phyloP scores from a whole-genome alignment of 2,888 invertebrate species.

The Lithophane socia region DNA sequence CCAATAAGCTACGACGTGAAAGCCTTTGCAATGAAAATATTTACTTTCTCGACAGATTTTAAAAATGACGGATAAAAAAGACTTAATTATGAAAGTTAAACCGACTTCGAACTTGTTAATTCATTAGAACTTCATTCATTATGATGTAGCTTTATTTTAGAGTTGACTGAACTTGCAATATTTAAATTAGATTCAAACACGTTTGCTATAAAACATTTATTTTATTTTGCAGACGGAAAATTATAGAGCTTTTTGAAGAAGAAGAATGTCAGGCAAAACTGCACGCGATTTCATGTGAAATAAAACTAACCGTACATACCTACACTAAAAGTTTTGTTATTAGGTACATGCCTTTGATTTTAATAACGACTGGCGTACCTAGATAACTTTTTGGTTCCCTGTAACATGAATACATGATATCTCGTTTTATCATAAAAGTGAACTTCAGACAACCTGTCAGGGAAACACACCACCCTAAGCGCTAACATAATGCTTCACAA shows the following conservation, averaged over 20 bases:
- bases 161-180: conserved; percentile 68
- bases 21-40: conserved; percentile 65
- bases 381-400: not conserved
- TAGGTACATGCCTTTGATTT: not conserved
- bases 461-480: not conserved
- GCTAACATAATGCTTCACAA: conserved; percentile 1
- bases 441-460: not conserved
- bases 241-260: conserved; percentile 37
- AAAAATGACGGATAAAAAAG: conserved; percentile 70
- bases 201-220: conserved; percentile 34
- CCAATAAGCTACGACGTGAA: conserved; percentile 10
- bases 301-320: not conserved
- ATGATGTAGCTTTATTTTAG: conserved; percentile 73
- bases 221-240: conserved; percentile 26
- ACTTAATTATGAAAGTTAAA: conserved; percentile 68
- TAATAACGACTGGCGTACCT: not conserved
- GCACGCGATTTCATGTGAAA: conserved; percentile 41
- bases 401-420: not conserved
- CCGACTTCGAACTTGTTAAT: conserved; percentile 74
- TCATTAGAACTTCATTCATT: conserved; percentile 78
- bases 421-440: not conserved
- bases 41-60: conserved; percentile 67
- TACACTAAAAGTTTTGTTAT: conserved; percentile 1
- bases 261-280: conserved; percentile 15
- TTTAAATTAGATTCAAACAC: conserved; percentile 70